A percentile compares a stretch with the other conserved stretches of the same genome.
phyloP scores from a whole-genome alignment of 1,140 invertebrate genomes.

The Copidosoma floridanum region DNA sequence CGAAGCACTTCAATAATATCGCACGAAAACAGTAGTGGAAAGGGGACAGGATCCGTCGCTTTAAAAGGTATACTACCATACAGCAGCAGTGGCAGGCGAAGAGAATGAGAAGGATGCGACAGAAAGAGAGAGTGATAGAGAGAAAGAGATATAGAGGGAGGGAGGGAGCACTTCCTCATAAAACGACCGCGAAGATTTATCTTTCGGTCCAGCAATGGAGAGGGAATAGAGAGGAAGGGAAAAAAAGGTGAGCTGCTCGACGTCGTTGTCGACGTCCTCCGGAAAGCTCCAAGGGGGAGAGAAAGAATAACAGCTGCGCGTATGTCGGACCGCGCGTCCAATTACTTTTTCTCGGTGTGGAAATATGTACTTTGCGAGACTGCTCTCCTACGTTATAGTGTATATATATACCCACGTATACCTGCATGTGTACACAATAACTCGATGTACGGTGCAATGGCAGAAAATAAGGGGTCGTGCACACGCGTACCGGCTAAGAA shows the following conservation, averaged over 20 bases:
- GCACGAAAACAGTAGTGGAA: constrained; percentile 5
- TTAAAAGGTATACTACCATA: constrained; percentile 26
- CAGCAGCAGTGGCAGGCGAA: too few relatives aligned
- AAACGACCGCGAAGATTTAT: constrained; percentile 31
- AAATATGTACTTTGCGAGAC: constrained; percentile 30
- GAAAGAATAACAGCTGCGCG: constrained; percentile 31
- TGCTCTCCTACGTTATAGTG: too few relatives aligned
- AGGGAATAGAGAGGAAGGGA: background rate
- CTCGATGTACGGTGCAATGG: background rate
- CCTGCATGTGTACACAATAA: constrained; percentile 8
- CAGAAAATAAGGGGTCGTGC: constrained; percentile 6
- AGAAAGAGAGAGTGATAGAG: background rate
- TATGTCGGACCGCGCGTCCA: constrained; percentile 33
- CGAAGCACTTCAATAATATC: constrained; percentile 26
- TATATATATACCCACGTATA: background rate
- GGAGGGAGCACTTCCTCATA: constrained; percentile 22
- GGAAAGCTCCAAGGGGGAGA: too few relatives aligned
- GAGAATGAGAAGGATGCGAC: too few relatives aligned
- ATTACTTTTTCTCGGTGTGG: constrained; percentile 34
- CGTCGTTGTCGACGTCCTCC: constrained; percentile 2
- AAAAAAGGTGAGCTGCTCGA: background rate
- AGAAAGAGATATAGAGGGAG: background rate
- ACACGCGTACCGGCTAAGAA: too few relatives aligned
- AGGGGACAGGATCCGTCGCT: constrained; percentile 9
- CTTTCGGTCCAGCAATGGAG: constrained; percentile 23